Evolutionary conservation across 2,797 vertebrate species (phyloP).

Genomic region (Pitangus sulphuratus): DNA sequence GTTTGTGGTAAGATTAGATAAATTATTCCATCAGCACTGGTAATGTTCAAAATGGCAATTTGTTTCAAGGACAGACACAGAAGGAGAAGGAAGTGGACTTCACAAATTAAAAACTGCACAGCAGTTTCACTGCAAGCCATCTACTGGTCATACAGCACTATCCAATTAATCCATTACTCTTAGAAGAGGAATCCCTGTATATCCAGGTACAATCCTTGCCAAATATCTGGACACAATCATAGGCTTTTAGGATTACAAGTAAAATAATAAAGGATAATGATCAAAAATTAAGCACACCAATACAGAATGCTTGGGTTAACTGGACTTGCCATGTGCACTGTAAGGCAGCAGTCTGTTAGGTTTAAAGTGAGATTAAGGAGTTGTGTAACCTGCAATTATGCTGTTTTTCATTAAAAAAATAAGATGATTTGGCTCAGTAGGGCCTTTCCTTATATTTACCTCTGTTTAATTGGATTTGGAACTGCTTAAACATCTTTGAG

Average conservation of each 20-base stretch:
- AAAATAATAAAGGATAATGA: slow-evolving; percentile 75
- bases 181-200: slow-evolving; percentile 65
- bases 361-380: slow-evolving; percentile 78
- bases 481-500: slow-evolving; percentile 74
- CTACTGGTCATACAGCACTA: background rate
- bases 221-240: slow-evolving; percentile 71
- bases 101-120: slow-evolving; percentile 10
- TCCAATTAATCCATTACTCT: slow-evolving; percentile 72
- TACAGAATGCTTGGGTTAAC: slow-evolving; percentile 44
- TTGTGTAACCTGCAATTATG: slow-evolving; percentile 74
- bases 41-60: background rate
- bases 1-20: background rate
- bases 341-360: slow-evolving; percentile 70
- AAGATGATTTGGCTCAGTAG: slow-evolving; percentile 66
- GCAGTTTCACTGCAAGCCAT: slow-evolving; percentile 45
- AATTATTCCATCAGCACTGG: background rate
- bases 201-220: slow-evolving; percentile 73
- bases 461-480: slow-evolving; percentile 80
- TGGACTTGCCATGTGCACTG: slow-evolving; percentile 43
- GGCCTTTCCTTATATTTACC: slow-evolving; percentile 72
- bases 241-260: slow-evolving; percentile 77
- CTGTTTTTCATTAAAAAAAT: slow-evolving; percentile 76
- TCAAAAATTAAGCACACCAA: slow-evolving; percentile 68
- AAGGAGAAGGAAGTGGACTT: slow-evolving; percentile 13
- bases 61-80: background rate